A percentile compares a stretch with the other conserved stretches of the same genome.
Evolutionary conservation across 2,888 invertebrate species (phyloP).

Genomic region (Harpagoxenus sublaevis): DNA sequence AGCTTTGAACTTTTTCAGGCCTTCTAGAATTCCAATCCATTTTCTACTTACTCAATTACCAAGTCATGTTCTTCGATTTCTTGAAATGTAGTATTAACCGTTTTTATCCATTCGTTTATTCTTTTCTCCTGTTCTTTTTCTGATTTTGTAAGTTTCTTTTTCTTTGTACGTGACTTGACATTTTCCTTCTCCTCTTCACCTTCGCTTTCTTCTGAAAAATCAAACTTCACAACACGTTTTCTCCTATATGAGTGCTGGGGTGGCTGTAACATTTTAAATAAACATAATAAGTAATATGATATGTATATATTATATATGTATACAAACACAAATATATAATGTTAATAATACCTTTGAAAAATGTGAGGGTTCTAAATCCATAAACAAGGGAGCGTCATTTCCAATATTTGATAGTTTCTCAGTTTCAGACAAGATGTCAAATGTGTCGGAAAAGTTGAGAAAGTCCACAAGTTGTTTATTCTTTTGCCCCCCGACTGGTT

Average conservation of each 20-base stretch:
- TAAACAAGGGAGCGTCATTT: not conserved
- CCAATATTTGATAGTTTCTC: slow-evolving; percentile 5
- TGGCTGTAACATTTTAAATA: slow-evolving; percentile 34
- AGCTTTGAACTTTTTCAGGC: slow-evolving; percentile 13
- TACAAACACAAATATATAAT: not conserved
- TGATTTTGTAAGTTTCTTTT: slow-evolving; percentile 18
- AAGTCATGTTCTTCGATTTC: slow-evolving; percentile 35
- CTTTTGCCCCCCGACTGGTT: not conserved
- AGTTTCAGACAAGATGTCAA: slow-evolving; percentile 31
- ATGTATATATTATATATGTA: not conserved
- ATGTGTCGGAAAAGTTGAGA: slow-evolving; percentile 32
- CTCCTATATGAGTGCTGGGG: slow-evolving; percentile 23
- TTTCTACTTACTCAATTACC: slow-evolving; percentile 15
- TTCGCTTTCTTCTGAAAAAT: not conserved
- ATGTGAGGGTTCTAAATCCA: slow-evolving; percentile 43
- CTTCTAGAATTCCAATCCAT: not conserved
- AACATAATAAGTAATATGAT: not conserved
- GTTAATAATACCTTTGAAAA: slow-evolving; percentile 34
- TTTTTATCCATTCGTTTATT: slow-evolving; percentile 31
- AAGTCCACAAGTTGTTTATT: not conserved
- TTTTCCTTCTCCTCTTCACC: slow-evolving; percentile 7
- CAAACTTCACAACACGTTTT: slow-evolving; percentile 8
- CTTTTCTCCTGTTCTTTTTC: slow-evolving; percentile 9
- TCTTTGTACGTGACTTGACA: not conserved
- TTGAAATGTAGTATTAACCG: slow-evolving; percentile 30